Base-by-base conservation (phyloP, 2,888 invertebrate species). In the Chalcis sispes region DNA sequence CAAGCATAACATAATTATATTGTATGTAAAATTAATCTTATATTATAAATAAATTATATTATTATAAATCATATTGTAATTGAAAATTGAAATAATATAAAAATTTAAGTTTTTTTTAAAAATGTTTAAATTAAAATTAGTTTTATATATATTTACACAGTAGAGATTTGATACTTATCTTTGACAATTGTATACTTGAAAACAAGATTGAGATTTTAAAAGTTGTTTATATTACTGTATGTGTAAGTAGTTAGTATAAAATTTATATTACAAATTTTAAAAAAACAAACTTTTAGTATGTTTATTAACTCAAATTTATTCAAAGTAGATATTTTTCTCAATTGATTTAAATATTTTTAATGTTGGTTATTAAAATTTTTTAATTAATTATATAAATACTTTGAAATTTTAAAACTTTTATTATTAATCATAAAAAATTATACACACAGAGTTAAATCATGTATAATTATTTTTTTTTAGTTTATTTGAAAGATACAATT, bases 151-250 rank as follows among this genome's bases (percentile, higher is more conserved):
- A 61, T 77, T 77, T 74, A 66, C 70, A 67, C 40, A 48, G n/a
- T 25, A 29, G 36, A 67, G 71, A 71, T 66, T 56, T 62, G 32
- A 74, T 71, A 62, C 77, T 71, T 74, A 77, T 77, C 77, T 73
- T 61, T 66, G 20, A 2, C 18, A 74, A 66, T 50, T 40, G n/a
- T 20, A 56, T 29, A 67, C 48, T 77, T 71, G 40, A 66, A 66
- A 71, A 56, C 10, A 64, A 64, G 48, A 65, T 54, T 71, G 52
- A 64, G 27, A 67, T 54, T 67, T 18, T 8, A 18, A 5, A 62
- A 54, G 64, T 64, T 72, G 69, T 62, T 69, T 72, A 64, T 61
- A 67, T 29, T 50, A 56, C n/a, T 32, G 13, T 23, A 48, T 15
- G n/a, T 62, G 40, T 7, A 56, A 27, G 0, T 13, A 50, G 25